Evolutionary conservation across 2,113 vertebrate genomes (phyloP).

Genomic region (Bos taurus): DNA sequence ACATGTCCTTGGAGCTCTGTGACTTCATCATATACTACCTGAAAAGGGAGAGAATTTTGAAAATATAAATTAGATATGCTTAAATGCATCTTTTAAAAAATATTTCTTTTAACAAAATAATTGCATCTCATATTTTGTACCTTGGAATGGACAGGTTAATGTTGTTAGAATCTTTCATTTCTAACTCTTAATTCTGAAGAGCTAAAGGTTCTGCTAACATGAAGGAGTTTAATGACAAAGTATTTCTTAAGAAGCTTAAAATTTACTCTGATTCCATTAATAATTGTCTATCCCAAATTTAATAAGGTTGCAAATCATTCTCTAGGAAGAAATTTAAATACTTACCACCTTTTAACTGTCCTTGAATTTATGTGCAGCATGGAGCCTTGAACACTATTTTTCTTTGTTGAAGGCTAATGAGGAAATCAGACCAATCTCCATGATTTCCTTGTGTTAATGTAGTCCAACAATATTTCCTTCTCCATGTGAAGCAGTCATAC

Average conservation of each 20-base stretch:
- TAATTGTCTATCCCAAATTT: background rate
- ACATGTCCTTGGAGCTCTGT: slow-evolving; percentile 76
- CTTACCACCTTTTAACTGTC: background rate
- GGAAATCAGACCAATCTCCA: background rate
- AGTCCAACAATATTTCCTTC: background rate
- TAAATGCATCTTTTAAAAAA: background rate
- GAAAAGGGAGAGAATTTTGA: slow-evolving; percentile 27
- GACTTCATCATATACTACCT: slow-evolving; percentile 84
- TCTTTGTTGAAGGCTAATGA: background rate
- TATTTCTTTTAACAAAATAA: background rate
- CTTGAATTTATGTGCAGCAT: background rate
- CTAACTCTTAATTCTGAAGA: background rate
- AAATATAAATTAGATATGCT: background rate
- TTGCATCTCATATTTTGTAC: background rate
- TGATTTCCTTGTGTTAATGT: background rate
- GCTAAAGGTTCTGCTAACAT: background rate
- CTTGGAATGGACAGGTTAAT: background rate
- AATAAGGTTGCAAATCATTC: slow-evolving; percentile 8
- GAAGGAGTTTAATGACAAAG: background rate
- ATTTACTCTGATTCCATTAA: slow-evolving; percentile 16
- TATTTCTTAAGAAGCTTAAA: slow-evolving; percentile 27
- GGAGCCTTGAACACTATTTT: background rate
- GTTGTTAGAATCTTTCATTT: background rate
- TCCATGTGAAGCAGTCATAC: background rate
- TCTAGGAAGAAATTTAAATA: slow-evolving; percentile 8